A percentile compares a stretch with the other conserved stretches of the same genome.
Conservation (phyloP, 30 jellyfish, hydroid and myxozoan species). For the Hydractinia echinata region DNA sequence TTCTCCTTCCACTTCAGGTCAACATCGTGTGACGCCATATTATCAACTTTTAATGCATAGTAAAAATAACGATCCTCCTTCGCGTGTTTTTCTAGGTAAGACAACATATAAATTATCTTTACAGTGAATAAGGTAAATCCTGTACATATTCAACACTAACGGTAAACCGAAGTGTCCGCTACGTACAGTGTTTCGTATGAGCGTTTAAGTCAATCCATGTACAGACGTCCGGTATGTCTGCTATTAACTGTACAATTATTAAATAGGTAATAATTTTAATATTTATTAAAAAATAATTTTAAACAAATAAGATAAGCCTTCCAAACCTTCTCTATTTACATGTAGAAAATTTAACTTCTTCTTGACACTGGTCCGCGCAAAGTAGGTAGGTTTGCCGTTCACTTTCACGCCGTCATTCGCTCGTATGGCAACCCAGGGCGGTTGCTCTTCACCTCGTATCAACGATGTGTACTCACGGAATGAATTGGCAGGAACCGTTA, state of each 20-base stretch:
- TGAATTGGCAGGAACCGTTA: slow-evolving; percentile 6
- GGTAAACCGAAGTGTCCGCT: too few relatives aligned
- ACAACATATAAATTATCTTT: too few relatives aligned
- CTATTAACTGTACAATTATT: too few relatives aligned
- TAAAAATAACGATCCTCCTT: not conserved
- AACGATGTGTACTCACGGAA: not conserved
- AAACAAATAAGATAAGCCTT: not conserved
- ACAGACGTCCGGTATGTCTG: too few relatives aligned
- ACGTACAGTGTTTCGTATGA: too few relatives aligned
- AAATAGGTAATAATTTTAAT: too few relatives aligned
- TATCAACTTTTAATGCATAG: slow-evolving; percentile 1
- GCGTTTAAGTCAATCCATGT: too few relatives aligned
- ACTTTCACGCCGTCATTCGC: not conserved
- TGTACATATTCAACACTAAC: too few relatives aligned
- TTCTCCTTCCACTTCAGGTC: slow-evolving; percentile 16
- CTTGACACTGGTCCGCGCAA: slow-evolving; percentile 1
- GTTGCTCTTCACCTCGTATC: not conserved
- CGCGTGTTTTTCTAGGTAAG: not conserved
- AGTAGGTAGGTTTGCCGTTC: slow-evolving; percentile 9
- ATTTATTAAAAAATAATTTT: too few relatives aligned
- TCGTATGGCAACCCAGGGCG: slow-evolving; percentile 1
- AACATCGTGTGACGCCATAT: slow-evolving; percentile 24
- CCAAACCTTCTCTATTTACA: slow-evolving; percentile 13
- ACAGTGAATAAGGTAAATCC: too few relatives aligned
- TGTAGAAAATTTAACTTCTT: not conserved